Evolutionary conservation across 2,797 vertebrate species (phyloP).

Genomic region (Monodelphis domestica): DNA sequence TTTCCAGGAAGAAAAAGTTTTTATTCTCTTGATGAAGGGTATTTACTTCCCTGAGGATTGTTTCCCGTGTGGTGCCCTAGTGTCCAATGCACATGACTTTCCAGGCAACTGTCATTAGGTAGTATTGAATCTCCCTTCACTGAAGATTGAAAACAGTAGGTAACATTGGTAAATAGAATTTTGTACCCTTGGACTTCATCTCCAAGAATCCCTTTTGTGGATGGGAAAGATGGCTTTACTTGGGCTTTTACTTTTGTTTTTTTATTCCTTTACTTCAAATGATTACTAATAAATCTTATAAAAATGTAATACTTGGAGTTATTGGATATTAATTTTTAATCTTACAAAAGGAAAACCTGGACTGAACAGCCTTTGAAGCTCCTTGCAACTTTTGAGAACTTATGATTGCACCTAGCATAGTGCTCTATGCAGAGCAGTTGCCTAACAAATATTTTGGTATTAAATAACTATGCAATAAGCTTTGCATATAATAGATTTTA

Average conservation of each 20-base stretch:
- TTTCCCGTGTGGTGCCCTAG: accelerated
- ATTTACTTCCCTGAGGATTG: neutral
- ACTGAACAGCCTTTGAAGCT: neutral
- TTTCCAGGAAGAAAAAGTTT: neutral
- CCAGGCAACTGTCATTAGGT: neutral
- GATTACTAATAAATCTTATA: too few relatives aligned
- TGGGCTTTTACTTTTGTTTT: too few relatives aligned
- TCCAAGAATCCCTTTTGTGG: too few relatives aligned
- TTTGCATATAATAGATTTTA: neutral
- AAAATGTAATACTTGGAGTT: too few relatives aligned
- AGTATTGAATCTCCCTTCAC: neutral
- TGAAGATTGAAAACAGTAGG: neutral
- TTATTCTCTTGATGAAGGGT: too few relatives aligned
- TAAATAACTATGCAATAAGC: neutral
- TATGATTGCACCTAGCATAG: neutral
- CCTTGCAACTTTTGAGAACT: neutral
- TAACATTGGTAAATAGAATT: neutral
- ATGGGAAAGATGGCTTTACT: too few relatives aligned
- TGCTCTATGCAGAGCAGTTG: neutral
- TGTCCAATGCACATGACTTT: neutral
- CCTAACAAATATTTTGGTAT: neutral
- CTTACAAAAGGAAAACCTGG: neutral
- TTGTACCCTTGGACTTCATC: too few relatives aligned
- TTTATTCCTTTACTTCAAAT: too few relatives aligned
- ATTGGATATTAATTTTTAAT: too few relatives aligned